Evolutionary conservation across 2,888 invertebrate genomes (phyloP), one percentile per base, ranked within the genome.

Genomic region (Microctonus aethiopoides): DNA sequence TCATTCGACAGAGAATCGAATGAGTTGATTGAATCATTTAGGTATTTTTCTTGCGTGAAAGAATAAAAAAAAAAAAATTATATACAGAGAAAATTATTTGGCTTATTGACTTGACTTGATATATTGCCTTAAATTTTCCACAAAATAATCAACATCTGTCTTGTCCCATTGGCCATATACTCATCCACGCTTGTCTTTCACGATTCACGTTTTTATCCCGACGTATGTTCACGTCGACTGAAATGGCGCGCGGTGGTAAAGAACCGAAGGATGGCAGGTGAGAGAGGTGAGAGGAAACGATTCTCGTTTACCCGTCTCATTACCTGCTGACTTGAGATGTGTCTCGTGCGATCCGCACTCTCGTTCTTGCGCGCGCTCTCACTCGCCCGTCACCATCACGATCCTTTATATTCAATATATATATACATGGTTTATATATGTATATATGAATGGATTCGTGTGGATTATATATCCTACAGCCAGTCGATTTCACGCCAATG

Each of bases 221-320:
- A 57, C 57, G 32, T 34, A 16, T 32, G 57, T 57, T n/a, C 32
- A 20, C 32, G 20, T 46, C 16, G 20, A 46, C 16, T 16, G 46
- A 46, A 46, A 46, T 7, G 46, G 46, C 16, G 16, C 16, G 7
- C 16, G 46, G 16, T 46, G 46, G 16, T 52, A n/a, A 11, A 32
- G n/a, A 61, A 34, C 10, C 24, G 5, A 54, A 29, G 16, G 29
- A 22, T 26, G 29, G 32, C 29, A 11, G 20, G 2, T 57, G 26
- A 13, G 16, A 59, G 32, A 22, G 34, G n/a, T n/a, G 41, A 29
- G 24, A 26, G 26, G n/a, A 26, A 32, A n/a, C 67, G 74, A 72
- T 71, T 74, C 75, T 76, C 74, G 74, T 73, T 72, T 73, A 74
- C 70, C 70, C 74, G 75, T 75, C 74, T 75, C 76, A 76, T 76